phyloP scores from a whole-genome alignment of 2,888 invertebrate species.

The Stramonita haemastoma region DNA sequence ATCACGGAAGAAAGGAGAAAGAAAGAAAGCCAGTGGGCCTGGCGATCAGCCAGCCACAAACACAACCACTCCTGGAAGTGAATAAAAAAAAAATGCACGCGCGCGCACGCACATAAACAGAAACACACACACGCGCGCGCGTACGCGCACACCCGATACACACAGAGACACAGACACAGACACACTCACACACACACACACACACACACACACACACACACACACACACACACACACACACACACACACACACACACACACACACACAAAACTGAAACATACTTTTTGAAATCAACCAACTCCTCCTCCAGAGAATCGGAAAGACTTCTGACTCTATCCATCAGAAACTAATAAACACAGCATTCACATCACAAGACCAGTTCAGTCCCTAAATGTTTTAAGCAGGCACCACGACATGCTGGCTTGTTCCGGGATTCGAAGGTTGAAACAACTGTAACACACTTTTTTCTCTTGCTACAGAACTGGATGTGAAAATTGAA shows the following conservation, averaged over 20 bases:
- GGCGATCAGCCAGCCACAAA: not conserved
- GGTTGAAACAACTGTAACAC: too few relatives aligned
- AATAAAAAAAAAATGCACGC: not conserved
- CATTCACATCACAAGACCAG: too few relatives aligned
- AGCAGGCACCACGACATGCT: too few relatives aligned
- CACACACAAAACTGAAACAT: not conserved
- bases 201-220: constrained; percentile 2
- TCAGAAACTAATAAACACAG: too few relatives aligned
- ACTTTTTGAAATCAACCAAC: too few relatives aligned
- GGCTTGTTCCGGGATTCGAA: too few relatives aligned
- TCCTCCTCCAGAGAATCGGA: too few relatives aligned
- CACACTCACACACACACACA: not conserved
- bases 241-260: not conserved
- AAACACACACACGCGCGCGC: not conserved
- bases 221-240: constrained; percentile 17
- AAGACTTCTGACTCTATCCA: too few relatives aligned
- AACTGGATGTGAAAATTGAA: too few relatives aligned
- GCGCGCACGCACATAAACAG: not conserved
- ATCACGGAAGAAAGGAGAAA: not conserved
- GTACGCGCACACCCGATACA: not conserved
- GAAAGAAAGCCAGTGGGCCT: too few relatives aligned
- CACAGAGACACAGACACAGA: not conserved
- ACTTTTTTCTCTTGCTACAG: too few relatives aligned
- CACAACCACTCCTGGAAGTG: not conserved
- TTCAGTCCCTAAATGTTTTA: too few relatives aligned